Evolutionary conservation across 2,888 invertebrate species (phyloP), one percentile per base, ranked within the genome.

Genomic region (Coremacera marginata): DNA sequence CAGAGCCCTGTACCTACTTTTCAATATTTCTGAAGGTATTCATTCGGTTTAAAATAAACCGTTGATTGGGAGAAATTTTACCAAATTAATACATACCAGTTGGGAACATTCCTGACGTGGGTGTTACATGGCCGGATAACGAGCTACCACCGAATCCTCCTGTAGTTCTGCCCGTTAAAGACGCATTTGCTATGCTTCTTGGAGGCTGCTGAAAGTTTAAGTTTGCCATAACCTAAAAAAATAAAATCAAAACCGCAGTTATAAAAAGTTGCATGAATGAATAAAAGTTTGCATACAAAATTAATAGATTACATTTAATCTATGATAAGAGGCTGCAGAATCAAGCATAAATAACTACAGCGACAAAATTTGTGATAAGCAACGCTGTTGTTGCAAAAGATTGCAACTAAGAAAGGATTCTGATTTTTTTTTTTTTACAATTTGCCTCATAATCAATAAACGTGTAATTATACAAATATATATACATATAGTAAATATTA

Each of bases 181-280:
- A 93, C 86, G 92, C 93, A 90, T 94, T 94, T 90, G 95, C 94
- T 91, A 96, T 94, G 92, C 94, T 96, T 92, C 96, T 93, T 90
- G 95, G 95, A 86, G 94, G 94, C 91, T 94, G 94, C 90, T 94
- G 94, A 91, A 95, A 95, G 92, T 96, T 96, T 93, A 96, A 93
- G 93, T 95, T 96, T 92, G 96, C 96, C 95, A 96, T 96, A 93
- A 94, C 95, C 95, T 92, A 90, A n/a, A 81, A 83, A 16, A 89
- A 65, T 19, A 49, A 44, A 27, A 60, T 27, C 9, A 7, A 11
- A 27, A 55, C 2, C 1, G 3, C 11, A 44, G 44, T 22, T 67
- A 22, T 67, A 49, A 44, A 67, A 67, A 44, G 2, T 22, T 22
- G 19, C 16, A n/a, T 31, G 3, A 31, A 44, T 67, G 31, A 44